phyloP scores from a whole-genome alignment of 2,888 invertebrate genomes.

The Cotesia congregata region DNA sequence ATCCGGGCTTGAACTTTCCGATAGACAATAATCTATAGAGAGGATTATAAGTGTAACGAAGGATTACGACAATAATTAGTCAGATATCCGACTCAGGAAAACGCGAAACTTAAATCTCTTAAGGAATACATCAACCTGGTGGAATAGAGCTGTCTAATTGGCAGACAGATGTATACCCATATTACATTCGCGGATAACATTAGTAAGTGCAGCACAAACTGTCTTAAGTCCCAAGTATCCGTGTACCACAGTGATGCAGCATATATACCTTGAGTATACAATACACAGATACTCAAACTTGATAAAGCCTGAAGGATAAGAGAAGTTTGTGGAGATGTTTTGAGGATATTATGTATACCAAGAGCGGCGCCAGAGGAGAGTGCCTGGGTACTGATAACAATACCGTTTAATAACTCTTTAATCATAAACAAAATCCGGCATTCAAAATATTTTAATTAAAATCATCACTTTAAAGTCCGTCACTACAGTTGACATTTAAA shows the following conservation, averaged over 20 bases:
- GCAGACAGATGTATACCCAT: constrained; percentile 20
- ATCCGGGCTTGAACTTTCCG: neutral
- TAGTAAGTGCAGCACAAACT: constrained; percentile 17
- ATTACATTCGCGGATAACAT: constrained; percentile 18
- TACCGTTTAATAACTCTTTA: neutral
- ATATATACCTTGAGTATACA: too few relatives aligned
- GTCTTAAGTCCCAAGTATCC: constrained; percentile 13
- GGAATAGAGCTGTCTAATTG: constrained; percentile 29
- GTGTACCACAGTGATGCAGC: neutral
- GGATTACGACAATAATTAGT: constrained; percentile 23
- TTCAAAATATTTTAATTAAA: neutral
- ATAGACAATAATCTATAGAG: neutral
- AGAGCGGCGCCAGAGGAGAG: neutral
- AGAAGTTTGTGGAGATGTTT: constrained; percentile 23
- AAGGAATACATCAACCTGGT: neutral
- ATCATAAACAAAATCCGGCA: neutral
- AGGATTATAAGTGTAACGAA: neutral
- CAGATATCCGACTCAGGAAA: constrained; percentile 10
- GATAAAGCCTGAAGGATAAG: constrained; percentile 27
- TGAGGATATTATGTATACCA: constrained; percentile 6
- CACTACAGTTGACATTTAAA: neutral
- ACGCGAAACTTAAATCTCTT: constrained; percentile 13
- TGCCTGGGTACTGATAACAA: neutral
- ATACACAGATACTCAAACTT: constrained; percentile 25
- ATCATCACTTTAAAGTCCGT: neutral